These are phyloP conservation scores for Oryctes rhinoceros DNA, from an alignment of 1,140 invertebrate genomes.

Conservation along the genomic window DNA sequence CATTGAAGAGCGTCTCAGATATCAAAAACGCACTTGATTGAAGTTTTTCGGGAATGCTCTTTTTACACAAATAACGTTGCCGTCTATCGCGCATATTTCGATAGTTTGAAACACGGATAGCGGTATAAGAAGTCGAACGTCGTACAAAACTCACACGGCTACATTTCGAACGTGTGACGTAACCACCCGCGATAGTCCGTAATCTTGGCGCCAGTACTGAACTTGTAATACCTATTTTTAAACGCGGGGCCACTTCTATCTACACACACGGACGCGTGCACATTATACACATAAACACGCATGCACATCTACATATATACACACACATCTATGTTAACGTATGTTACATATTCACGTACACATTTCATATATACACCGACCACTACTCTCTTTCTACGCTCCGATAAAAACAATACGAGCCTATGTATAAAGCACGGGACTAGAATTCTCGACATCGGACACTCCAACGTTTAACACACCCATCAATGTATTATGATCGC, in stretches of 20 bases:
- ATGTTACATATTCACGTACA: conserved; percentile 23
- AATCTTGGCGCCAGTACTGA: conserved; percentile 50
- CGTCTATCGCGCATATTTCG: too few relatives aligned
- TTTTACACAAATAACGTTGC: too few relatives aligned
- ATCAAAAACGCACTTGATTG: not conserved
- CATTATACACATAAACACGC: not conserved
- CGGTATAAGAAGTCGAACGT: conserved; percentile 13
- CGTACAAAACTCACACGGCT: conserved; percentile 25
- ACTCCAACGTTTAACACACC: conserved; percentile 28
- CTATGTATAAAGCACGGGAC: not conserved
- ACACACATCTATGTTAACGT: not conserved
- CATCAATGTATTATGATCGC: conserved; percentile 27
- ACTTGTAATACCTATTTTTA: conserved; percentile 51
- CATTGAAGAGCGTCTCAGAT: not conserved
- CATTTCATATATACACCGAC: conserved; percentile 18
- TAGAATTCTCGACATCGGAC: conserved; percentile 34
- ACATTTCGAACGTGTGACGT: conserved; percentile 48
- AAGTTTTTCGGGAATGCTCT: not conserved
- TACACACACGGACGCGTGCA: conserved; percentile 4
- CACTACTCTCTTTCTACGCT: conserved; percentile 1
- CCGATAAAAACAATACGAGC: not conserved
- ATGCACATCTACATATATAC: not conserved
- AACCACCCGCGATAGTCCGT: conserved; percentile 48
- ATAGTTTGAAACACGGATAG: not conserved
- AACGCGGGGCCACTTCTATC: conserved; percentile 42